Evolutionary conservation across 2,113 vertebrate species (phyloP).

Genomic region (Apistogramma diplotaenia): DNA sequence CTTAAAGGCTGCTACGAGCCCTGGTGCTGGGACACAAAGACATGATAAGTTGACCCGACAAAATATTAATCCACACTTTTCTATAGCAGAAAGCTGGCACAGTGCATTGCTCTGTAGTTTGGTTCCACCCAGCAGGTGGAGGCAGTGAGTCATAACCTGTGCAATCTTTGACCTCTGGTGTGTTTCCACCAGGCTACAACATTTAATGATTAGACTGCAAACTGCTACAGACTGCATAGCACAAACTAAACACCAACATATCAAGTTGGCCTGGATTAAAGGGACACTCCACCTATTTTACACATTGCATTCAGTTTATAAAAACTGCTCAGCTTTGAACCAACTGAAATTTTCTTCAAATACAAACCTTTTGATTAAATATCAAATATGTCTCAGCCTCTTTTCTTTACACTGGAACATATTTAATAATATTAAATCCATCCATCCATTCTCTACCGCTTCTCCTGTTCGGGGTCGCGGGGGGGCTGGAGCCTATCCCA

Average conservation of each 20-base stretch:
- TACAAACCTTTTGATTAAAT: neutral
- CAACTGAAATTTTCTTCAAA: neutral
- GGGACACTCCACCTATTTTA: neutral
- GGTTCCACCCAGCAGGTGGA: slow-evolving; percentile 46
- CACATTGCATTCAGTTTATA: neutral
- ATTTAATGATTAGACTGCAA: neutral
- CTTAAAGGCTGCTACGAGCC: slow-evolving; percentile 39
- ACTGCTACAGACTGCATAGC: neutral
- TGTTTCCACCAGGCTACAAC: neutral
- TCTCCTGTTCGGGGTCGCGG: no score
- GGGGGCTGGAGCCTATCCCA: no score
- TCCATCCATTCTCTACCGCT: no score
- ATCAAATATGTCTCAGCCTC: neutral
- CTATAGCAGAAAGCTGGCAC: neutral
- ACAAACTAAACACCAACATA: neutral
- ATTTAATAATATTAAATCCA: neutral
- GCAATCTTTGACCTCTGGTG: neutral
- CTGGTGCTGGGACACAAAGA: neutral
- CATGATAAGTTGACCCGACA: neutral
- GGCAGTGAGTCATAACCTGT: slow-evolving; percentile 6
- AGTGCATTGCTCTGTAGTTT: neutral
- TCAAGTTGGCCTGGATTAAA: neutral
- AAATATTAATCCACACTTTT: slow-evolving; percentile 5
- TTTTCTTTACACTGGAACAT: neutral
- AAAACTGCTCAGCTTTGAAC: neutral